phyloP scores from a whole-genome alignment of 2,113 vertebrate genomes.

The Tenebrosternarchus preto region DNA sequence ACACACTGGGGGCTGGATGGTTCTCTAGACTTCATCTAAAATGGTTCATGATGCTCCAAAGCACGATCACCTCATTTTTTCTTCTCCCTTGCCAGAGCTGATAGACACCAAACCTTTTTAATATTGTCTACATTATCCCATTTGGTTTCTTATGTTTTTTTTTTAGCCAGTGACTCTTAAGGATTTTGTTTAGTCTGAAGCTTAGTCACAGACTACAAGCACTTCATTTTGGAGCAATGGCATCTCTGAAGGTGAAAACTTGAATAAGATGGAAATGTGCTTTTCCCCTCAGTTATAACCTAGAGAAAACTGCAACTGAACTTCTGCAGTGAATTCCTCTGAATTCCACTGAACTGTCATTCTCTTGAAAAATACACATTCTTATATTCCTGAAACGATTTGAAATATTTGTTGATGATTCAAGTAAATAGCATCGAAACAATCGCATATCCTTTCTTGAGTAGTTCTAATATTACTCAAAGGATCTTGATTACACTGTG shows the following conservation, averaged over 20 bases:
- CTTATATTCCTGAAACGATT: slow-evolving; percentile 3
- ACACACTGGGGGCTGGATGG: background rate
- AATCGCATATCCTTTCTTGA: background rate
- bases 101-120: too few relatives aligned
- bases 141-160: background rate
- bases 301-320: too few relatives aligned
- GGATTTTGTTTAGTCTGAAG: too few relatives aligned
- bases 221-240: too few relatives aligned
- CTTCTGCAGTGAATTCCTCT: background rate
- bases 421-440: background rate
- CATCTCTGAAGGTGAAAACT: too few relatives aligned
- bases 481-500: slow-evolving; percentile 38
- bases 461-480: slow-evolving; percentile 13
- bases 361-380: background rate
- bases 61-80: too few relatives aligned
- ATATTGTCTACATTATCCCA: too few relatives aligned
- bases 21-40: background rate
- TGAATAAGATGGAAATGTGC: too few relatives aligned
- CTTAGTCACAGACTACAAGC: too few relatives aligned
- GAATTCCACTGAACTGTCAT: background rate
- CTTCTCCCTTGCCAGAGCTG: too few relatives aligned
- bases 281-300: too few relatives aligned
- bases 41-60: too few relatives aligned
- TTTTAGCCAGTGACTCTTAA: background rate
- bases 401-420: background rate